phyloP scores from a whole-genome alignment of 2,797 vertebrate genomes.

The Phalloptychus januarius region DNA sequence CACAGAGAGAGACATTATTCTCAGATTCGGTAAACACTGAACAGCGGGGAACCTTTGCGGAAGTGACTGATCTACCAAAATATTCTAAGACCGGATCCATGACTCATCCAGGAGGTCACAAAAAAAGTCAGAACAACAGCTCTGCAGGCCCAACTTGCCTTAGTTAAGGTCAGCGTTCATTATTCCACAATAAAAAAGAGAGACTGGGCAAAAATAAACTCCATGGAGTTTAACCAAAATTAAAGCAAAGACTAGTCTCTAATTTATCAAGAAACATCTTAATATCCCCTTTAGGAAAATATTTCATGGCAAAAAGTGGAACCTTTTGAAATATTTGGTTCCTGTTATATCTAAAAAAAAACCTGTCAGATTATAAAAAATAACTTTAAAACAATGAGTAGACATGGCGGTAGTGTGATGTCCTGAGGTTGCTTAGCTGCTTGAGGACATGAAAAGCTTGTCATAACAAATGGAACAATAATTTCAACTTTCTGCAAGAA shows the following conservation, averaged over 20 bases:
- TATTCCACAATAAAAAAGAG: not conserved
- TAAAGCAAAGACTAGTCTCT: not conserved
- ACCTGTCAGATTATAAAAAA: not conserved
- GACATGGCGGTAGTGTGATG: not conserved
- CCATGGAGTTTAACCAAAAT: not conserved
- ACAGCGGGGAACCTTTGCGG: not conserved
- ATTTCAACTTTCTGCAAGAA: not conserved
- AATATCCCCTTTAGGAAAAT: not conserved
- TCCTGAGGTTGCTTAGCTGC: not conserved
- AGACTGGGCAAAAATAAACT: not conserved
- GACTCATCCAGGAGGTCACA: not conserved
- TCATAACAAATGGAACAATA: not conserved
- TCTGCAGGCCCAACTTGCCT: not conserved
- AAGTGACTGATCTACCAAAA: not conserved
- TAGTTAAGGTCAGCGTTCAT: not conserved
- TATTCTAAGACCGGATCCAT: not conserved
- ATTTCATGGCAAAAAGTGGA: not conserved
- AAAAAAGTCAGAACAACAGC: not conserved
- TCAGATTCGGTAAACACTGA: not conserved
- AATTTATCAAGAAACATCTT: not conserved
- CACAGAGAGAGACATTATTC: not conserved
- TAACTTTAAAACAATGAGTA: not conserved
- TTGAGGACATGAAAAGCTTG: not conserved
- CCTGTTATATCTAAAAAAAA: not conserved
- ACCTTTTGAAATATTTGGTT: not conserved